Conservation (phyloP, 2,113 vertebrate species). For the Pyrgilauda ruficollis region DNA sequence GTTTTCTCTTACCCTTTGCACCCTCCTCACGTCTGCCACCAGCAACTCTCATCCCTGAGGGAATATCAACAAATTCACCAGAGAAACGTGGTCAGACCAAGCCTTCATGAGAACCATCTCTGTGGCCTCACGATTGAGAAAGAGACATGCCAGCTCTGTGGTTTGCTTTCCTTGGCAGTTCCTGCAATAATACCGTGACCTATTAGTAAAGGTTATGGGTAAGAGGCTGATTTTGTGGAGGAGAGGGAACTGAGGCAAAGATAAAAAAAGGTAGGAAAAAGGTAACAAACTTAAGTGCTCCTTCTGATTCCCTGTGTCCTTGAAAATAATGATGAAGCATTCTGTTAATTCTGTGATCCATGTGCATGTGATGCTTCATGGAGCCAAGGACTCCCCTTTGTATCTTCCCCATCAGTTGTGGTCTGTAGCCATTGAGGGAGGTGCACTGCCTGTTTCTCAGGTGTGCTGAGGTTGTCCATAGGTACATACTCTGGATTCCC, state of each 20-base stretch:
- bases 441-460: not conserved
- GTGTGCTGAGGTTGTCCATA: not conserved
- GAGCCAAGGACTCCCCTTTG: not conserved
- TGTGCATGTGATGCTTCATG: not conserved
- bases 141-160: not conserved
- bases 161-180: conserved; percentile 6
- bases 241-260: not conserved
- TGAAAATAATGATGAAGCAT: not conserved
- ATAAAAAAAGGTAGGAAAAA: not conserved
- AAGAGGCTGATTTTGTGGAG: not conserved
- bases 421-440: not conserved
- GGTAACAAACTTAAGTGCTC: not conserved
- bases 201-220: not conserved
- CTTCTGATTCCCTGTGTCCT: not conserved
- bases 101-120: not conserved
- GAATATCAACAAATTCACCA: not conserved
- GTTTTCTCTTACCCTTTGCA: not conserved
- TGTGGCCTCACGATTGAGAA: not conserved
- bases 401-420: not conserved
- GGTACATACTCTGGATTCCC: not conserved
- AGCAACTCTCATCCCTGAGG: not conserved
- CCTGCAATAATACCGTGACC: not conserved
- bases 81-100: not conserved
- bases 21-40: not conserved
- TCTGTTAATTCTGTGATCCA: not conserved